Base-by-base conservation (phyloP, 2,888 invertebrate species). In the Meteorus cinctellus region DNA sequence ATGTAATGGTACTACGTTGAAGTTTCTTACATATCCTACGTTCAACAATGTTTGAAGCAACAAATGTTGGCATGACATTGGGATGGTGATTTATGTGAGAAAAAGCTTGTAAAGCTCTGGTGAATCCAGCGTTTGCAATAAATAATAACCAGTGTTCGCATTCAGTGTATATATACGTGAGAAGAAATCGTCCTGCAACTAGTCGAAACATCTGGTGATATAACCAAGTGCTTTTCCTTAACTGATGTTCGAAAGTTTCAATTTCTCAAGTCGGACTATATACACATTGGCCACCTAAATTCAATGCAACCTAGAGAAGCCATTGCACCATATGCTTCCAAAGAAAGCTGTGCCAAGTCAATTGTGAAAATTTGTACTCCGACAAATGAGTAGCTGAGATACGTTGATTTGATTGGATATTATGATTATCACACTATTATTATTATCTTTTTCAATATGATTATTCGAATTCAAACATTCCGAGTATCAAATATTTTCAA, bases 171-270 rank as follows among this genome's bases (percentile, higher is more conserved):
- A 62, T 66, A 71, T 71, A 59, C 66, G 41, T 29, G 27, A 70
- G 59, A 41, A 55, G 27, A 55, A 70, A 75, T 75, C 71, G 55
- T 41, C 34, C 31, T 69, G 71, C 65, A 71, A 68, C 41, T 31
- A 4, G 62, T 62, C 16, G 60, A n/a, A 27, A 51, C 63, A 24
- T 59, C 51, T 63, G 62, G 48, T 60, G 31, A 48, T 36, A 14
- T 31, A 41, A 14, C 5, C 45, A 48, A 27, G 72, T 72, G 72
- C 75, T 31, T 66, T 66, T 34, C 60, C 66, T 66, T 60, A 71
- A 55, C 55, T 55, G 55, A 65, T 75, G 66, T 34, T 27, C 66
- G 45, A 62, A 72, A 63, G 72, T 66, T 71, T 71, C 71, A 55
- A 71, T 55, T 14, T 65, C 62, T 3, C 1, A 29, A 62, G 62